Conservation (phyloP, 2,797 vertebrate genomes). For the Pipistrellus kuhlii region DNA sequence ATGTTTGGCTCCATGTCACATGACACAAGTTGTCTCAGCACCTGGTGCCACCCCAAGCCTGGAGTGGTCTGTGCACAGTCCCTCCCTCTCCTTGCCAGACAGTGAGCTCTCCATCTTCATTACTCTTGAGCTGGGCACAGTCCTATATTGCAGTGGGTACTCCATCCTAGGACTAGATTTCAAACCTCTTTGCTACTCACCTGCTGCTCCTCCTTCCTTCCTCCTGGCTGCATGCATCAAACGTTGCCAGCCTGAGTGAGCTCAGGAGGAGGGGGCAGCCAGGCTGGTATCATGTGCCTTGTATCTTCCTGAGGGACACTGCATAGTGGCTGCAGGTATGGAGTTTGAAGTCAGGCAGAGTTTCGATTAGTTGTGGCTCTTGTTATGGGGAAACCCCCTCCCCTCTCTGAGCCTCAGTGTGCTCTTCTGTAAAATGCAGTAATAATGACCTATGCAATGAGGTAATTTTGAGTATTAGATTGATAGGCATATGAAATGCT, state of each 20-base stretch:
- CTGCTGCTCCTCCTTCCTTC: neutral
- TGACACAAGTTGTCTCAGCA: neutral
- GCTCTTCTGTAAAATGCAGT: neutral
- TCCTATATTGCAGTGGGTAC: neutral
- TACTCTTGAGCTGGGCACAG: neutral
- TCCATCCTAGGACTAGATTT: neutral
- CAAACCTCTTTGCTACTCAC: neutral
- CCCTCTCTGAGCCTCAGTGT: neutral
- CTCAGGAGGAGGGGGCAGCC: neutral
- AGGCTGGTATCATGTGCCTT: neutral
- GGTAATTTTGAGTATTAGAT: neutral
- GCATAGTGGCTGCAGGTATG: neutral
- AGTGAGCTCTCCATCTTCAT: neutral
- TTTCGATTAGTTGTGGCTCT: neutral
- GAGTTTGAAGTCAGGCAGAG: neutral
- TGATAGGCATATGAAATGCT: neutral
- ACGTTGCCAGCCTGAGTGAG: neutral
- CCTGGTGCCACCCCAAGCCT: neutral
- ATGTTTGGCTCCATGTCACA: neutral
- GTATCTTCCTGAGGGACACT: neutral
- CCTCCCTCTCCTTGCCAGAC: neutral
- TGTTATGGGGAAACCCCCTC: neutral
- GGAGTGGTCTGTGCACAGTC: too few relatives aligned
- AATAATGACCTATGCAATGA: neutral
- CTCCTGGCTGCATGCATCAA: neutral